Conservation (phyloP, 2,113 vertebrate genomes). For the Aptenodytes forsteri region DNA sequence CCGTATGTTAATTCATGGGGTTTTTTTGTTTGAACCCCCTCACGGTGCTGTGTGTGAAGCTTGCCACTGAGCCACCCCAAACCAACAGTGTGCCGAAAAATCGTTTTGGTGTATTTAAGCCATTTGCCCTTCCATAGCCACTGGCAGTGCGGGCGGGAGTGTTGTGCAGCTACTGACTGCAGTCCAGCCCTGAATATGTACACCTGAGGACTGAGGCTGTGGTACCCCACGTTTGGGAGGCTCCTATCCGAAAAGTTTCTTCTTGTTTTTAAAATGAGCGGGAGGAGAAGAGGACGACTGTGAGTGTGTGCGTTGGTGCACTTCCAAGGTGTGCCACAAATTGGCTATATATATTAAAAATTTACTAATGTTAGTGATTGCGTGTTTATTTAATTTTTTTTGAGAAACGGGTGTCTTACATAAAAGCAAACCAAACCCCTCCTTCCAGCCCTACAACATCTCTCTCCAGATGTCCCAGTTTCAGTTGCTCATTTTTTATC, state of each 20-base stretch:
- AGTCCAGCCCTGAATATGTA: neutral
- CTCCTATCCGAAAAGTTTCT: neutral
- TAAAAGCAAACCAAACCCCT: neutral
- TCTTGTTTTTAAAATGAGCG: neutral
- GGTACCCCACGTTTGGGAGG: neutral
- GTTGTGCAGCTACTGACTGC: neutral
- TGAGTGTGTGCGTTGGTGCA: fast-evolving
- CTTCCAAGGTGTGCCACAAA: neutral
- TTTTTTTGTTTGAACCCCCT: neutral
- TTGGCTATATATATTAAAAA: too few species aligned
- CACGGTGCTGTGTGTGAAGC: neutral
- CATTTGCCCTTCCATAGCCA: neutral
- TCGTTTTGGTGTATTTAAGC: neutral
- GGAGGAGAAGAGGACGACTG: neutral
- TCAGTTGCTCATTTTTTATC: neutral
- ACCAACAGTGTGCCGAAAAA: neutral
- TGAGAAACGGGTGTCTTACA: fast-evolving
- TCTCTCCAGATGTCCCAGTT: neutral
- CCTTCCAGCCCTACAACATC: neutral
- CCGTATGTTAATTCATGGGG: neutral
- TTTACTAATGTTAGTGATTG: neutral
- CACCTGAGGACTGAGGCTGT: neutral
- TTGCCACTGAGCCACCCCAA: neutral
- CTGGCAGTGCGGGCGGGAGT: neutral
- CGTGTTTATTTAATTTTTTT: neutral